Base-by-base conservation (phyloP, 2,797 vertebrate species). In the Arrhamphus sclerolepis region DNA sequence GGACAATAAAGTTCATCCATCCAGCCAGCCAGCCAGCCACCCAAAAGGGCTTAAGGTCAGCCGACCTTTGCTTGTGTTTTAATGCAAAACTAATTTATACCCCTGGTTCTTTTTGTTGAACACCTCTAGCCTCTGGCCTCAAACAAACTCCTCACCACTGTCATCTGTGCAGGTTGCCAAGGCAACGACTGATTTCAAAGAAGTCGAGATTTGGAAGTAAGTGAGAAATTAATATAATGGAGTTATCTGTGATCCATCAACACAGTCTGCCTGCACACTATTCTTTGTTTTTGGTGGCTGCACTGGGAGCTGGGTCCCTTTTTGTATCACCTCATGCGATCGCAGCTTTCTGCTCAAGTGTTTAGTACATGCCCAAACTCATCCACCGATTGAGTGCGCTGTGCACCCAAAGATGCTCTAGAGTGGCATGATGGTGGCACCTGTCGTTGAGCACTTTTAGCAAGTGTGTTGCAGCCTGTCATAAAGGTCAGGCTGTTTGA, bases 401-500 rank as follows among this genome's bases (percentile, higher is more conserved):
- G 9, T 53, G 59, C 19, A 56, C 44, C 28, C 28, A 20, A 11
- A 26, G 48, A 66, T 60, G 49, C 55, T 65, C 46, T 2, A 16
- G 24, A 51, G 59, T 26, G 66, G 72, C 66, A 44, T 1, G 21
- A 26, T 28, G 56, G 44, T 39, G 58, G 49, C 49, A 38, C 69
- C 64, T 44, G 59, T 72, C 55, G 63, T 51, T 19, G 42, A 73
- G 64, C 56, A 43, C 66, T 83, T 80, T 79, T 42, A 61, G 55
- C 65, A 62, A 54, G 47, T 20, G 20, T 68, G 64, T 70, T 76
- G 68, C 38, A 57, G 77, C 69, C 63, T 43, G 47, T 55, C 69
- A 76, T 66, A 91, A 92, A 91, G 88, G 92, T 91, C 90, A 89
- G 67, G 49, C 67, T 76, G 84, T 90, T 91, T 90, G 86, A 90